Evolutionary conservation across 2,113 vertebrate genomes (phyloP).

Genomic region (Pica pica): DNA sequence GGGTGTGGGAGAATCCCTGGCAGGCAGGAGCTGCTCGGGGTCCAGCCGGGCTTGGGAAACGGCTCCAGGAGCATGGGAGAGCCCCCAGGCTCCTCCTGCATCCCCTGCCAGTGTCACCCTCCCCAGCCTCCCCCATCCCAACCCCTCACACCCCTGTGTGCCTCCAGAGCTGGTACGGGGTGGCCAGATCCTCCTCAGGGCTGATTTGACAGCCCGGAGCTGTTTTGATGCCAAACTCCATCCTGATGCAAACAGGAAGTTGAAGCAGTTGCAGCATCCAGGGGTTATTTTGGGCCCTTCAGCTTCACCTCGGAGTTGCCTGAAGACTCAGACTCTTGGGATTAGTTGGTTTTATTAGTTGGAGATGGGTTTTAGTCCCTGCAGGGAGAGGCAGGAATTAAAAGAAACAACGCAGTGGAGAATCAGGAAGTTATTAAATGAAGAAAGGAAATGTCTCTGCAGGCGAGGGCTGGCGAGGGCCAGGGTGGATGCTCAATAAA

Average conservation of each 20-base stretch:
- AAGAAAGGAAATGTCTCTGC: neutral
- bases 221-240: neutral
- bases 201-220: neutral
- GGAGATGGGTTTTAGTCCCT: neutral
- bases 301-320: neutral
- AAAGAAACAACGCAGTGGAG: neutral
- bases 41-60: constrained; percentile 16
- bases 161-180: neutral
- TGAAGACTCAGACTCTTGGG: neutral
- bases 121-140: neutral
- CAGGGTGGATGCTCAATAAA: neutral
- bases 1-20: neutral
- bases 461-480: rapidly evolving
- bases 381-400: neutral
- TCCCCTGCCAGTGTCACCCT: rapidly evolving
- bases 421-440: neutral
- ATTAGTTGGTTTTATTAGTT: neutral
- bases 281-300: neutral
- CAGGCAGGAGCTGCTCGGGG: neutral
- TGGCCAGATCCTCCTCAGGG: neutral
- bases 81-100: neutral
- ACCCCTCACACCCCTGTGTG: neutral
- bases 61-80: neutral
- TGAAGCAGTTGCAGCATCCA: neutral
- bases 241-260: neutral